A percentile compares a stretch with the other conserved stretches of the same genome.
Evolutionary conservation across 2,113 vertebrate genomes (phyloP).

Genomic region (Notothenia rossii): DNA sequence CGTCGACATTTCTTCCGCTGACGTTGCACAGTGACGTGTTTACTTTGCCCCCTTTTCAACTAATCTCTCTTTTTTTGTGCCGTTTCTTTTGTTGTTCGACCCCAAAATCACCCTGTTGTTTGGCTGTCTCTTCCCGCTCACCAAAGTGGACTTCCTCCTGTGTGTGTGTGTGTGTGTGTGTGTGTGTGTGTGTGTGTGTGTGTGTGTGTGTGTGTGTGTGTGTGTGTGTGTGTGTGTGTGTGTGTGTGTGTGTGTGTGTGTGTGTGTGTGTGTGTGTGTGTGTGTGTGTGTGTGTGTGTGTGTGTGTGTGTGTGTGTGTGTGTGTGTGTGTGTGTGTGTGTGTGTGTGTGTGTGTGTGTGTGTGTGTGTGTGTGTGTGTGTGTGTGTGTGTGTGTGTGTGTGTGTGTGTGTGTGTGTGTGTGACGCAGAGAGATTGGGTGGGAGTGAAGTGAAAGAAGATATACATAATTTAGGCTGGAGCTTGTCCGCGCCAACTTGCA

Average conservation of each 20-base stretch:
- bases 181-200: no score
- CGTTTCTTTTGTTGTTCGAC: constrained; percentile 6
- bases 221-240: not conserved
- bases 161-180: not conserved
- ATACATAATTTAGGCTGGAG: constrained; percentile 68
- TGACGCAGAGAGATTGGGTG: not conserved
- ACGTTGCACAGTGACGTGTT: not conserved
- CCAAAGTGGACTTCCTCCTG: constrained; percentile 16
- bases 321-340: no score
- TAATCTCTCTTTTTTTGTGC: not conserved
- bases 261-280: not conserved
- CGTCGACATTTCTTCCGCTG: not conserved
- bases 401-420: not conserved
- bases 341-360: not conserved
- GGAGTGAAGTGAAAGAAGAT: constrained; percentile 33
- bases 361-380: no score
- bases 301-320: no score
- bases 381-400: no score
- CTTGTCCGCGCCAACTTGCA: constrained; percentile 28
- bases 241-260: not conserved
- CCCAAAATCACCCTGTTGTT: constrained; percentile 20
- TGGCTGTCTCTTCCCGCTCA: not conserved
- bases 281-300: not conserved
- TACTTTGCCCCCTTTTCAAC: no score
- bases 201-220: no score